Percentiles rank a stretch among this genome's conserved stretches.
Evolutionary conservation across 2,113 vertebrate genomes (phyloP).

Genomic region (Rhynchopsitta pachyrhyncha): DNA sequence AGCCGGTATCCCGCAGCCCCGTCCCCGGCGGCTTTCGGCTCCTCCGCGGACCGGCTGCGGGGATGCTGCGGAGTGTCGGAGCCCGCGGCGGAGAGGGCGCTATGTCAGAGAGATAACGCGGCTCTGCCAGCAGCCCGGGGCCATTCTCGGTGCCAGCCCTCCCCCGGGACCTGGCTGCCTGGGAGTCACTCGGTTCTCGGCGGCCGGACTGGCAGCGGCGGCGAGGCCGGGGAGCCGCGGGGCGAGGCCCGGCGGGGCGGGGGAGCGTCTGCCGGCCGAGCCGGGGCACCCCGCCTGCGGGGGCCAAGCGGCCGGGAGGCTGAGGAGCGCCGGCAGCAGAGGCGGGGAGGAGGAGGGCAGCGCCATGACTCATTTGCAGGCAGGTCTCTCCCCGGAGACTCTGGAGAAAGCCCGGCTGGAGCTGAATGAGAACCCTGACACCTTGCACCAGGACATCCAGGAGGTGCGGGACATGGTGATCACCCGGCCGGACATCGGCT

Average conservation of each 20-base stretch:
- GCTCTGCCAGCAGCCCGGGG: conserved; percentile 30
- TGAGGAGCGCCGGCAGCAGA: conserved; percentile 1
- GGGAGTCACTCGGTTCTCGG: neutral
- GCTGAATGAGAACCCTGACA: conserved; percentile 97
- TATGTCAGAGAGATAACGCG: conserved; percentile 29
- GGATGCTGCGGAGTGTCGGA: conserved; percentile 28
- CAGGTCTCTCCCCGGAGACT: conserved; percentile 95
- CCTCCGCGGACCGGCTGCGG: neutral
- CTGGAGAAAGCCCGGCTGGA: conserved; percentile 98
- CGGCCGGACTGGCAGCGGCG: conserved; percentile 16
- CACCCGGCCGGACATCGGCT: conserved; percentile 97
- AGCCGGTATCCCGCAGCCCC: neutral
- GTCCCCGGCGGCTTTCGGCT: neutral
- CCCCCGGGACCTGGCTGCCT: neutral
- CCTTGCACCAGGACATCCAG: conserved; percentile 97
- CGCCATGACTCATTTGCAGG: conserved; percentile 97
- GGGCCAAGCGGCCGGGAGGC: neutral
- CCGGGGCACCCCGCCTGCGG: neutral
- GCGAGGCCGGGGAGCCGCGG: neutral
- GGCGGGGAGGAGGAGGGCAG: neutral
- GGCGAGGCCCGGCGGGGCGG: neutral
- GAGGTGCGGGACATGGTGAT: conserved; percentile 99
- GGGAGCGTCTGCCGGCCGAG: conserved; percentile 6
- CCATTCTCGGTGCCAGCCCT: neutral
- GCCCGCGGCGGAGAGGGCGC: neutral